Evolutionary conservation across 1,140 invertebrate species (phyloP), one percentile per base, ranked within the genome.

Genomic region (Drosophila saltans): DNA sequence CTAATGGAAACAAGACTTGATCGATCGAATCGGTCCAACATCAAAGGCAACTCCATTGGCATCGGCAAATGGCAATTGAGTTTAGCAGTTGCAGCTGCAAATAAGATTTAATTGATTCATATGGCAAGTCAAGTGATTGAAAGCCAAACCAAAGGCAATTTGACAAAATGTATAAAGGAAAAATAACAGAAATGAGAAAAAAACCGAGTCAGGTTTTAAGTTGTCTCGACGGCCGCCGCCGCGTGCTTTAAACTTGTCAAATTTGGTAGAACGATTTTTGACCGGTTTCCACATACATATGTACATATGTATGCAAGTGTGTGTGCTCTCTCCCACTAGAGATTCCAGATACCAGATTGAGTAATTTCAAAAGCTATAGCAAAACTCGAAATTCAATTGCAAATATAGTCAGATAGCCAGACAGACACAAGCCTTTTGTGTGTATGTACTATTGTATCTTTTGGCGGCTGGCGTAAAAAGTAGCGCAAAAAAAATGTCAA

Each of bases 241-340:
- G 66, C 77, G 69, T 70, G 79, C 69, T 85, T 78, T 55, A 26
- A 65, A 79, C 61, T 71, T 80, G 77, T 88, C 80, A 78, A 78
- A 89, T 84, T 90, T 89, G 83, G 83, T 78, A 88, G 77, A 89
- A 89, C 77, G 41, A 89, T 89, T 89, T 78, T 88, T 80, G 80
- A 88, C 84, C 83, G 83, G 83, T 88, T 88, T 80, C 77, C 63
- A 66, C 52, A 45, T 43, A 30, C 48, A 43, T n/a, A 39, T 40
- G 57, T 16, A n/a, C n/a, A n/a, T n/a, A 16, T 16, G 16, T 16
- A 16, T 16, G 16, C 16, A 16, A 16, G 16, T 60, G 45, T 45
- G 21, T 52, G 45, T 26, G 21, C 45, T 52, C 21, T 65, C 69
- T 70, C 70, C 69, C 69, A 70, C 69, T 66, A 72, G 45, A 45